Evolutionary conservation across 2,888 invertebrate species (phyloP).

Genomic region (Tortricodes alternella): DNA sequence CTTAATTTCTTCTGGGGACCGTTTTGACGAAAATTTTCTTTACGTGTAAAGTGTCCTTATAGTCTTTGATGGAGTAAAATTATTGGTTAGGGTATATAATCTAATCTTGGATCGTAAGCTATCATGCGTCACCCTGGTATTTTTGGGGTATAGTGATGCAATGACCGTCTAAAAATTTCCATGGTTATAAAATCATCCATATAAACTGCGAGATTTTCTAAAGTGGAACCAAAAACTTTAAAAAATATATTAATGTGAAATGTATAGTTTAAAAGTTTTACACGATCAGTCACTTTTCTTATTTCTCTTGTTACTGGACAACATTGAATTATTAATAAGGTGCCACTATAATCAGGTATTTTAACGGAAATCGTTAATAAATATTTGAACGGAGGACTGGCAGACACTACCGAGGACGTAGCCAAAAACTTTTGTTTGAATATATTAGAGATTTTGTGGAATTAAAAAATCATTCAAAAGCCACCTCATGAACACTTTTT

Average conservation of each 20-base stretch:
- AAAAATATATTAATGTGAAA: too few relatives aligned
- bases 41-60: neutral
- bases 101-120: conserved; percentile 17
- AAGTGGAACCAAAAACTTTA: too few relatives aligned
- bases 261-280: conserved; percentile 33
- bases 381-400: conserved; percentile 41
- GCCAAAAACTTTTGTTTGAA: neutral
- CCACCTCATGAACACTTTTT: too few relatives aligned
- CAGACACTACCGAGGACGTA: conserved; percentile 31
- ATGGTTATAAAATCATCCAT: neutral
- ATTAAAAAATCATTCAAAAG: too few relatives aligned
- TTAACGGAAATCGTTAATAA: conserved; percentile 45
- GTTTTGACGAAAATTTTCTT: neutral
- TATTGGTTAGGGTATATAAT: conserved; percentile 15
- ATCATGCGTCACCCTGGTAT: conserved; percentile 55
- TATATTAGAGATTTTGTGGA: too few relatives aligned
- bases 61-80: conserved; percentile 19
- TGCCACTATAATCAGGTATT: conserved; percentile 51
- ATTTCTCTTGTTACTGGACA: conserved; percentile 45
- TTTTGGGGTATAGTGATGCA: conserved; percentile 41
- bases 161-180: conserved; percentile 17
- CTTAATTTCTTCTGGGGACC: too few relatives aligned
- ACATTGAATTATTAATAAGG: conserved; percentile 56
- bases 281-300: conserved; percentile 30
- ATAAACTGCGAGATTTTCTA: too few relatives aligned